Percentiles rank a stretch among this genome's conserved stretches.
Conservation (phyloP, 2,113 vertebrate species). For the Salvelinus fontinalis region DNA sequence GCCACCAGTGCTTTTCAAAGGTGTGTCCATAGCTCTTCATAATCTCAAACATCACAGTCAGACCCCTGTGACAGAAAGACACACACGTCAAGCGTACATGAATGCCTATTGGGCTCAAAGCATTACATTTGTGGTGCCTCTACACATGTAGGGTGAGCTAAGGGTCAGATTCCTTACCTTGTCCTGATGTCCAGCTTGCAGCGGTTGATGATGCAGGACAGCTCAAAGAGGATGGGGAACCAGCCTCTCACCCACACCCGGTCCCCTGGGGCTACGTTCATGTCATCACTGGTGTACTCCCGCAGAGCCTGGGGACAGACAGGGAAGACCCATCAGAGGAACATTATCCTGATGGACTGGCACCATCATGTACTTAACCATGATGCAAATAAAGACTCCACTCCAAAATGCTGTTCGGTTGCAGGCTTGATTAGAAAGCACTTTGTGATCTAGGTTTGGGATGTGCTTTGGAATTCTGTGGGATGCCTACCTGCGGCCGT, state of each 20-base stretch:
- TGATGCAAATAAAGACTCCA: too few relatives aligned
- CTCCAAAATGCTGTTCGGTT: too few relatives aligned
- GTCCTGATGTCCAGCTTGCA: slow-evolving; percentile 96
- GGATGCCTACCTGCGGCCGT: slow-evolving; percentile 82
- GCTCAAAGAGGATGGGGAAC: slow-evolving; percentile 97
- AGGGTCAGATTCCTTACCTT: slow-evolving; percentile 70
- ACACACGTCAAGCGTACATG: slow-evolving; percentile 7
- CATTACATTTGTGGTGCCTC: neutral
- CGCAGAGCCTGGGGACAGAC: slow-evolving; percentile 80
- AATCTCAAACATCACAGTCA: slow-evolving; percentile 99
- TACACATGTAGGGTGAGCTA: neutral
- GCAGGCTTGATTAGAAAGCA: too few relatives aligned
- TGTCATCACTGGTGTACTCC: slow-evolving; percentile 97
- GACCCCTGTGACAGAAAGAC: slow-evolving; percentile 74
- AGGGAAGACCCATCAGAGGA: neutral
- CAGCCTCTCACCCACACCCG: slow-evolving; percentile 97
- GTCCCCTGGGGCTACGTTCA: slow-evolving; percentile 95
- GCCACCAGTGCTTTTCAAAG: slow-evolving; percentile 98
- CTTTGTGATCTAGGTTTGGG: too few relatives aligned
- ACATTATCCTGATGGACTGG: too few relatives aligned
- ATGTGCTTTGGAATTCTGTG: too few relatives aligned
- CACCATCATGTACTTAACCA: too few relatives aligned
- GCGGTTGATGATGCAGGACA: slow-evolving; percentile 97
- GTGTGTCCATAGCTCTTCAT: slow-evolving; percentile 98
- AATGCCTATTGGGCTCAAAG: too few relatives aligned